A percentile compares a stretch with the other conserved stretches of the same genome.
Conservation (phyloP, 2,797 vertebrate species). For the Peromyscus eremicus region DNA sequence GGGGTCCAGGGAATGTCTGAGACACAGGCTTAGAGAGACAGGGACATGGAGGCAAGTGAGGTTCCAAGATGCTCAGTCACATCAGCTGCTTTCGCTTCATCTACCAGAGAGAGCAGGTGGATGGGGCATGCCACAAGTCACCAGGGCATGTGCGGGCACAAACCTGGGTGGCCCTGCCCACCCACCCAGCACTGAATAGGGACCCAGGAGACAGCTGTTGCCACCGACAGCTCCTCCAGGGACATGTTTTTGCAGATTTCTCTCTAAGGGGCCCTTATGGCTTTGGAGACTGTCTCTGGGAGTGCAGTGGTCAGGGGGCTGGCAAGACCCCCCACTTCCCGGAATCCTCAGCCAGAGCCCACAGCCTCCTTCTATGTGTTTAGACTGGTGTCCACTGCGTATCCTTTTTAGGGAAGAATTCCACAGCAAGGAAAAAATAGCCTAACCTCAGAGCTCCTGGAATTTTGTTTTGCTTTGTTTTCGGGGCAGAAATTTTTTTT, state of each 20-base stretch:
- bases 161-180: neutral
- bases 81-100: neutral
- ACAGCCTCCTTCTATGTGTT: neutral
- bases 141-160: accelerated
- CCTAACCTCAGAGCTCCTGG: neutral
- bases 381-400: neutral
- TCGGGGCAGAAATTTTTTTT: conserved; percentile 20
- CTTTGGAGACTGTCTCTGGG: neutral
- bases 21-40: neutral
- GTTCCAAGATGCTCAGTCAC: neutral
- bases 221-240: accelerated
- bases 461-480: conserved; percentile 23
- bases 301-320: accelerated
- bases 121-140: accelerated
- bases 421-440: neutral
- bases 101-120: neutral
- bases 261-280: no score
- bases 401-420: conserved; percentile 68
- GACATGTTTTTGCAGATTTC: neutral
- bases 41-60: neutral
- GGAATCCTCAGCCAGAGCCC: neutral
- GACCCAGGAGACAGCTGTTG: neutral
- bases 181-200: accelerated
- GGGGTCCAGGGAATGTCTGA: no score
- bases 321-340: accelerated